A percentile compares a stretch with the other conserved stretches of the same genome.
phyloP scores from a whole-genome alignment of 2,888 invertebrate genomes.

The Adineta ricciae region DNA sequence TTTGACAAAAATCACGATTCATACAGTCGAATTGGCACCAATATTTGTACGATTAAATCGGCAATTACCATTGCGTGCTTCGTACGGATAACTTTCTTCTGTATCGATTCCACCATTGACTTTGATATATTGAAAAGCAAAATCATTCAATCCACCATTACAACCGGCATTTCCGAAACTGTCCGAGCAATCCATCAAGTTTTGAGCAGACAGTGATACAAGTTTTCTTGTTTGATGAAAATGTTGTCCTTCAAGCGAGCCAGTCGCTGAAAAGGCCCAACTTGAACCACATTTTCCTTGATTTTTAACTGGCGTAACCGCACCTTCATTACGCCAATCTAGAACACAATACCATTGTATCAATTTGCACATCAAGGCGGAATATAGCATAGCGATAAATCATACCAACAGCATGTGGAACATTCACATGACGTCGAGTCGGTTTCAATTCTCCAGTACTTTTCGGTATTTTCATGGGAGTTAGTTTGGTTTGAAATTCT shows the following conservation, averaged over 20 bases:
- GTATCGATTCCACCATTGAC: slow-evolving; percentile 39
- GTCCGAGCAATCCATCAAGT: slow-evolving; percentile 74
- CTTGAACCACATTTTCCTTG: slow-evolving; percentile 55
- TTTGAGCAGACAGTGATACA: slow-evolving; percentile 78
- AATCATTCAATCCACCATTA: slow-evolving; percentile 58
- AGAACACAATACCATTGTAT: not conserved
- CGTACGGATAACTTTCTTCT: slow-evolving; percentile 40
- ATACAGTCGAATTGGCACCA: slow-evolving; percentile 34
- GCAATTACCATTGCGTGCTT: slow-evolving; percentile 26
- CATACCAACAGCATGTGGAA: slow-evolving; percentile 29
- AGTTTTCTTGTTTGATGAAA: slow-evolving; percentile 66
- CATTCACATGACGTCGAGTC: not conserved
- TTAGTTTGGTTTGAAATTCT: not conserved
- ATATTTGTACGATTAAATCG: slow-evolving; percentile 34
- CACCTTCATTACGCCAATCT: slow-evolving; percentile 35
- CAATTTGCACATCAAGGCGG: no score
- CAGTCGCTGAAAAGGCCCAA: slow-evolving; percentile 63
- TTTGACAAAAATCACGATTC: no score
- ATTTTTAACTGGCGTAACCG: slow-evolving; percentile 35
- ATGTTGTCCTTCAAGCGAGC: slow-evolving; percentile 47
- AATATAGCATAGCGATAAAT: no score
- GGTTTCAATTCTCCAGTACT: not conserved
- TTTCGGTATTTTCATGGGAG: not conserved
- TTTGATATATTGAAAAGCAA: slow-evolving; percentile 36
- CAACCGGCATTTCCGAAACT: slow-evolving; percentile 73